phyloP scores from a whole-genome alignment of 35 echinoderm and acorn worm genomes.

The Antedon bifida region DNA sequence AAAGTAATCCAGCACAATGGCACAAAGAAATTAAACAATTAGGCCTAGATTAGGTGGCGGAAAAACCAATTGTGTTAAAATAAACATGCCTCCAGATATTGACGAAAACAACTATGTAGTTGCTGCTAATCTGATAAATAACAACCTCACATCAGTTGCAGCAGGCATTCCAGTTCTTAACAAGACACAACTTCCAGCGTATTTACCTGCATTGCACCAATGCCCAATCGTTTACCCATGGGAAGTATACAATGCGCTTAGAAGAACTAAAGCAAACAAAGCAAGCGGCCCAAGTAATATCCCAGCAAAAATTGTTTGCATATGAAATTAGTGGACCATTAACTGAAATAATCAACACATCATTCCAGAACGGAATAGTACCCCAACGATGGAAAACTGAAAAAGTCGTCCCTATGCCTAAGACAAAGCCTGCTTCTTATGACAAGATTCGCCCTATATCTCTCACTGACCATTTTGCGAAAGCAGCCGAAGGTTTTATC shows the following conservation, averaged over 20 bases:
- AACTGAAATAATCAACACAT: slow-evolving; percentile 25
- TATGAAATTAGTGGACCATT: slow-evolving; percentile 33
- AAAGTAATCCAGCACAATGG: slow-evolving; percentile 27
- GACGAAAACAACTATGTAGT: neutral
- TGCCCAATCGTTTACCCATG: slow-evolving; percentile 19
- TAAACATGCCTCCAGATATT: neutral
- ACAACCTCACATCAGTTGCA: neutral
- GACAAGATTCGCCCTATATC: too few relatives aligned
- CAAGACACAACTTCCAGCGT: slow-evolving; percentile 6
- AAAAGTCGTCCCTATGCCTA: slow-evolving; percentile 33
- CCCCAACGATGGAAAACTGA: slow-evolving; percentile 48
- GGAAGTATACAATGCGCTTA: slow-evolving; percentile 25
- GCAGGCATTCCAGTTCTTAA: neutral
- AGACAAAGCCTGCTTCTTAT: slow-evolving; percentile 28
- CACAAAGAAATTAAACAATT: slow-evolving; percentile 7
- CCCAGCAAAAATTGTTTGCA: slow-evolving; percentile 26
- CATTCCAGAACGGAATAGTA: slow-evolving; percentile 19
- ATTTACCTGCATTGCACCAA: slow-evolving; percentile 7
- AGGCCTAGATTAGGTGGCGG: neutral
- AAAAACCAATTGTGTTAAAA: neutral
- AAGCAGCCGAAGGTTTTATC: too few relatives aligned
- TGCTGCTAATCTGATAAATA: too few relatives aligned
- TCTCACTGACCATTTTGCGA: too few relatives aligned
- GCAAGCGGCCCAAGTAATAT: slow-evolving; percentile 36
- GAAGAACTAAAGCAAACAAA: slow-evolving; percentile 26